Base-by-base conservation (phyloP, 2,797 vertebrate genomes). In the Argyrosomus regius region DNA sequence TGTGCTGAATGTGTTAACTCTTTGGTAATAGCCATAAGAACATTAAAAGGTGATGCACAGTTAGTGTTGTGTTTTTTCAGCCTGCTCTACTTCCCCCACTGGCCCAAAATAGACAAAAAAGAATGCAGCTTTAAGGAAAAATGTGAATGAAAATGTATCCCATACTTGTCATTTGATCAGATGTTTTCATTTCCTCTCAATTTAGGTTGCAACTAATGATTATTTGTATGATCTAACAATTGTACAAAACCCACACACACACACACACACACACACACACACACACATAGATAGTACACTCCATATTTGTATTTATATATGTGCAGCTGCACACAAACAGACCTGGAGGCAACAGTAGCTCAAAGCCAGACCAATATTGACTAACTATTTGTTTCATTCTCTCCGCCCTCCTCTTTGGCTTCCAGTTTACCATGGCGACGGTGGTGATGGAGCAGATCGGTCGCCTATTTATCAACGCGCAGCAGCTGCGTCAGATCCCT, bases 371-470 rank as follows among this genome's bases (percentile, higher is more conserved):
- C 26, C 41, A 18, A 69, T 71, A 75, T 72, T 67, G 61, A 87
- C 76, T 69, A 53, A 77, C 72, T 66, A 41, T 78, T 78, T 0
- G 16, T 67, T n/a, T 80, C 39, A 12, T 60, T 85, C 58, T 85
- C 45, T 54, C 68, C 5, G 0, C 26, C 65, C 72, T 9, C 12
- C 46, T 73, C 75, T 83, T 70, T 77, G n/a, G 50, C 76, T 75
- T 62, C 45, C 70, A 89, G 88, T 75, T 93, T 85, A 88, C 90
- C 95, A 98, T 99, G 98, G 97, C 97, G 72, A 96, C 96, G 0
- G 95, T 94, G 4, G 89, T 96, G 91, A 95, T 96, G 14, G 96
- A 97, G 93, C 97, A 96, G 94, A 97, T 98, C 0, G 96, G 96
- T 78, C 96, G 94, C 69, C 95, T 98, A 78, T 96, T 97, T 71